A percentile compares a stretch with the other conserved stretches of the same genome.
Evolutionary conservation across 2,113 vertebrate genomes (phyloP).

Genomic region (Ifrita kowaldi): DNA sequence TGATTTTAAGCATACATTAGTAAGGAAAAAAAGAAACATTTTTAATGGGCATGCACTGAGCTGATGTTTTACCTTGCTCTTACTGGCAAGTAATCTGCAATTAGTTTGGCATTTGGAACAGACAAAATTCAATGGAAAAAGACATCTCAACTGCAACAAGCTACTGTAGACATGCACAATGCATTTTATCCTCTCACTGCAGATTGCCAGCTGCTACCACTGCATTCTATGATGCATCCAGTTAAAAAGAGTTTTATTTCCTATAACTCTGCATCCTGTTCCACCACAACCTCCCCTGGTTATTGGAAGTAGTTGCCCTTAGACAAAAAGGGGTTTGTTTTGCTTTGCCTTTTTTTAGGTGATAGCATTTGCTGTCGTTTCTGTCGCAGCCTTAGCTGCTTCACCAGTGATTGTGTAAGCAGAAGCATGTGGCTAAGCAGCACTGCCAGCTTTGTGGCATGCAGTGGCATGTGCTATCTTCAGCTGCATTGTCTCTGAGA

Average conservation of each 20-base stretch:
- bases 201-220: not conserved
- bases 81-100: not conserved
- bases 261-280: not conserved
- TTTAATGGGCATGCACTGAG: not conserved
- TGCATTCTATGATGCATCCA: not conserved
- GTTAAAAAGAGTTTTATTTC: not conserved
- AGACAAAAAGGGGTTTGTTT: not conserved
- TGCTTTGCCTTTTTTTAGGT: not conserved
- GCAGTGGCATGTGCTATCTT: not conserved
- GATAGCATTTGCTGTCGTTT: not conserved
- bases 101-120: not conserved
- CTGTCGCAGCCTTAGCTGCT: not conserved
- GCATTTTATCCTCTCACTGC: not conserved
- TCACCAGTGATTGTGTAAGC: not conserved
- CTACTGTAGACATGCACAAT: not conserved
- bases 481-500: not conserved
- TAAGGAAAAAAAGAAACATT: not conserved
- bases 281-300: not conserved
- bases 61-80: not conserved
- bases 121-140: not conserved
- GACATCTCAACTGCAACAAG: not conserved
- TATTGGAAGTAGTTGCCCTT: not conserved
- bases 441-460: not conserved
- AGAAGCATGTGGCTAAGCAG: not conserved
- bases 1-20: not conserved